A percentile compares a stretch with the other conserved stretches of the same genome.
phyloP scores from a whole-genome alignment of 2,113 vertebrate genomes.

The Bostrychus sinensis region DNA sequence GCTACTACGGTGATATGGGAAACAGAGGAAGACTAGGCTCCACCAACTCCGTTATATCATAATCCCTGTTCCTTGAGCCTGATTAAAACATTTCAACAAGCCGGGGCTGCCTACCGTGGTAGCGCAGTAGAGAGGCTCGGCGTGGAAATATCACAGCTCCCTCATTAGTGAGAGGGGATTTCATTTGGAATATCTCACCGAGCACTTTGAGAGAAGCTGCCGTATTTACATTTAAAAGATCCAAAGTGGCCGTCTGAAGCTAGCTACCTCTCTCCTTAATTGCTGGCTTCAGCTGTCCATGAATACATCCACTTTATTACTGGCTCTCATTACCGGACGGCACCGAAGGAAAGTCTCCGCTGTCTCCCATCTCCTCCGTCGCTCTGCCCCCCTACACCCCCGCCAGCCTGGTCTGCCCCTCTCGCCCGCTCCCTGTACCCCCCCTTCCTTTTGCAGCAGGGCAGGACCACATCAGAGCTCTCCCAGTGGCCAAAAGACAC shows the following conservation, averaged over 20 bases:
- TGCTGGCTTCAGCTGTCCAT: conserved; percentile 81
- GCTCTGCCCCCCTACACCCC: background rate
- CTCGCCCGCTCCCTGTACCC: conserved; percentile 15
- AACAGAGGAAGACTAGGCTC: conserved; percentile 68
- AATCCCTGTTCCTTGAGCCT: conserved; percentile 76
- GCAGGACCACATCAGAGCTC: conserved; percentile 71
- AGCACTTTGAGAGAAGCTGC: conserved; percentile 73
- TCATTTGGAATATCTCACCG: conserved; percentile 76
- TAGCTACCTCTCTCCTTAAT: conserved; percentile 79
- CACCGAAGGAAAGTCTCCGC: conserved; percentile 56
- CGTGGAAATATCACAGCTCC: conserved; percentile 76
- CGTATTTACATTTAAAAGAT: conserved; percentile 85
- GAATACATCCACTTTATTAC: conserved; percentile 79
- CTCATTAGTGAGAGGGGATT: conserved; percentile 81
- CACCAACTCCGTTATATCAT: conserved; percentile 73
- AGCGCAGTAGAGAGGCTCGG: conserved; percentile 47
- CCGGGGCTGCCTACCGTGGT: conserved; percentile 61
- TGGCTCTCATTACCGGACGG: conserved; percentile 69
- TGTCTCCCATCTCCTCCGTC: conserved; percentile 16
- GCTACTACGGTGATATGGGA: conserved; percentile 68
- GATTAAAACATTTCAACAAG: conserved; percentile 79
- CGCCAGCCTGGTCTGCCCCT: background rate
- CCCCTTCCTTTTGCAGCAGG: conserved; percentile 33
- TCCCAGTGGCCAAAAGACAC: conserved; percentile 76
- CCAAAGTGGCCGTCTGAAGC: conserved; percentile 78